Evolutionary conservation across 1,140 invertebrate genomes (phyloP).

Genomic region (Drosophila bipectinata): DNA sequence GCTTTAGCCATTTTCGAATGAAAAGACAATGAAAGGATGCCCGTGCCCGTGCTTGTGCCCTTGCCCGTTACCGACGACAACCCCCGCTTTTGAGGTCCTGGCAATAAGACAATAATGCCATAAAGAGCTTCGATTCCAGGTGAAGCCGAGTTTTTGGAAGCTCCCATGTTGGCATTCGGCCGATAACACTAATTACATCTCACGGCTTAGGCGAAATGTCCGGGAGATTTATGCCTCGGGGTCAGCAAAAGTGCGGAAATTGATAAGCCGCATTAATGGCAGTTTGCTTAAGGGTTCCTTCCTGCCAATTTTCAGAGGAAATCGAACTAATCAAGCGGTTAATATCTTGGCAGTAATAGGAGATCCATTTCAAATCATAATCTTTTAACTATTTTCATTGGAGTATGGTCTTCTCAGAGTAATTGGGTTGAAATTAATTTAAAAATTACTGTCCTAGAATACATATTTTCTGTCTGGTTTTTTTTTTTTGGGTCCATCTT

Average conservation of each 20-base stretch:
- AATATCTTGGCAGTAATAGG: constrained; percentile 10
- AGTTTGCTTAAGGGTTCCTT: constrained; percentile 48
- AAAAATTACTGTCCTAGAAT: background rate
- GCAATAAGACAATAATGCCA: constrained; percentile 75
- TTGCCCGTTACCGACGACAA: background rate
- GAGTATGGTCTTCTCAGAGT: background rate
- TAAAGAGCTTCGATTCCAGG: constrained; percentile 69
- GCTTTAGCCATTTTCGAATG: constrained; percentile 77
- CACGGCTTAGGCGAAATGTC: constrained; percentile 41
- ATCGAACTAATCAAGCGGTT: constrained; percentile 28
- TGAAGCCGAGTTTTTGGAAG: constrained; percentile 27
- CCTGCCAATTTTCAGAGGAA: constrained; percentile 27
- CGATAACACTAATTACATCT: constrained; percentile 69
- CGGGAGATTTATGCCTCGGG: constrained; percentile 45
- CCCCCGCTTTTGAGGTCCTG: constrained; percentile 17
- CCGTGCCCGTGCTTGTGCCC: background rate
- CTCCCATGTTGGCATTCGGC: constrained; percentile 25
- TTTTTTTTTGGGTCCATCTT: constrained; percentile 3
- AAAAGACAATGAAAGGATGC: constrained; percentile 76
- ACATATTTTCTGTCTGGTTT: background rate
- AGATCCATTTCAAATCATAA: constrained; percentile 6
- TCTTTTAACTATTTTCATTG: background rate
- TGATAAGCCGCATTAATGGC: constrained; percentile 45
- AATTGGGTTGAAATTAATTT: background rate
- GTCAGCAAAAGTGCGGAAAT: constrained; percentile 41